Conservation (phyloP, 1,140 invertebrate genomes). For the Oscheius sp. region DNA sequence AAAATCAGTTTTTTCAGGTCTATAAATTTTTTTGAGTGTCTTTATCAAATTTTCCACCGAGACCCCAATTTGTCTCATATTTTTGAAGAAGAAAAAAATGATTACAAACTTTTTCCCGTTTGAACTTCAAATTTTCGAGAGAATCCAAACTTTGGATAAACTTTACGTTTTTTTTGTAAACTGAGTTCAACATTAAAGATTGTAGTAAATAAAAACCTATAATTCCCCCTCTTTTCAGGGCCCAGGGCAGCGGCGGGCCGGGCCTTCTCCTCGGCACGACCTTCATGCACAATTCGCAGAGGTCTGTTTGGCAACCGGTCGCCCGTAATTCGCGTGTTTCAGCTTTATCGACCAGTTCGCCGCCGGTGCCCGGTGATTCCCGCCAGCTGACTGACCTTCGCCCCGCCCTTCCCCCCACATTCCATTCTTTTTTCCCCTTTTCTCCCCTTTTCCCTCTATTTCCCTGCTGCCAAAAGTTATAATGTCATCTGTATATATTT, state of each 20-base stretch:
- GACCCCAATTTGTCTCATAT: no score
- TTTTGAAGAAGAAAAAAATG: no score
- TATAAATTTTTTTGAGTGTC: no score
- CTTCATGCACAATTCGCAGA: constrained; percentile 77
- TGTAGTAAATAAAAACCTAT: no score
- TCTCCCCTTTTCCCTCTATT: not conserved
- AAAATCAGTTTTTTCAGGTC: no score
- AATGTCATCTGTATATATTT: not conserved
- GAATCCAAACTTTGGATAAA: no score
- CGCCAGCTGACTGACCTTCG: not conserved
- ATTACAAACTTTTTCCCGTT: no score
- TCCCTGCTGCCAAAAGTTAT: not conserved
- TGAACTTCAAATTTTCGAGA: no score
- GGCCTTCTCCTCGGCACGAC: constrained; percentile 84
- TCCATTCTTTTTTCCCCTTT: not conserved
- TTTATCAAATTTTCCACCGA: no score
- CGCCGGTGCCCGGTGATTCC: not conserved
- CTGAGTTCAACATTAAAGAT: no score
- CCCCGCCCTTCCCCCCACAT: not conserved
- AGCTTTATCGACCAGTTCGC: constrained; percentile 43
- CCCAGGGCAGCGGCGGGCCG: constrained; percentile 69
- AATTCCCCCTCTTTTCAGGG: no score
- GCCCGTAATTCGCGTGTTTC: not conserved
- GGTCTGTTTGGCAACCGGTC: constrained; percentile 46
- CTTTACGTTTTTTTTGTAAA: no score